Evolutionary conservation across 2,797 vertebrate genomes (phyloP).

Genomic region (Graptemys geographica): DNA sequence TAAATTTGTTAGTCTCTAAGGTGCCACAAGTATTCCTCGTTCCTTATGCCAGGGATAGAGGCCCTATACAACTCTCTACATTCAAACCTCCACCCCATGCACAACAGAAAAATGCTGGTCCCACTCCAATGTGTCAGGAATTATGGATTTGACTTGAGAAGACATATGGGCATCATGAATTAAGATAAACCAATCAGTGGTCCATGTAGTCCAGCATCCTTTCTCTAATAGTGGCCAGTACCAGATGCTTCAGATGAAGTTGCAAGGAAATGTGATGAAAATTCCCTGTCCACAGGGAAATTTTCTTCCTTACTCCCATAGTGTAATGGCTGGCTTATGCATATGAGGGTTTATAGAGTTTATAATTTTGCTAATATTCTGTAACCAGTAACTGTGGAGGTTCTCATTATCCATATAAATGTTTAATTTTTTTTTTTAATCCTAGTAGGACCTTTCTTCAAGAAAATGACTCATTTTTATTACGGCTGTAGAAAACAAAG

Average conservation of each 20-base stretch:
- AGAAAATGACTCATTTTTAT: not conserved
- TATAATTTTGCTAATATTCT: not conserved
- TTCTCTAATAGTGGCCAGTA: not conserved
- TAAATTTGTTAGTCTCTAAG: too few species aligned
- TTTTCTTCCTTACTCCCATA: fast-evolving
- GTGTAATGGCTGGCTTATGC: not conserved
- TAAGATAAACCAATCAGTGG: too few species aligned
- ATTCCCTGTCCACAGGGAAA: not conserved
- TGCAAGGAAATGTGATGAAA: not conserved
- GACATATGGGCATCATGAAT: too few species aligned
- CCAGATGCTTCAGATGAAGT: not conserved
- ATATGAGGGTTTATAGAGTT: not conserved
- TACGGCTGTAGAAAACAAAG: not conserved
- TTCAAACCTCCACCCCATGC: not conserved
- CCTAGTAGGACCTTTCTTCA: not conserved
- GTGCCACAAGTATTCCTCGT: too few species aligned
- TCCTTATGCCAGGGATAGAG: fast-evolving
- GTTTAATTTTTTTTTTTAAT: not conserved
- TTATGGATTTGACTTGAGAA: not conserved
- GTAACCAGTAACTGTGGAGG: not conserved
- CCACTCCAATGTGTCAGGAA: not conserved
- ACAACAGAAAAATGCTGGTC: not conserved
- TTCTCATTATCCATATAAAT: not conserved
- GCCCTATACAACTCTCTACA: not conserved
- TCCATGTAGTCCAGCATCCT: not conserved